phyloP scores from a whole-genome alignment of 2,113 vertebrate species.

The Plectropomus leopardus region DNA sequence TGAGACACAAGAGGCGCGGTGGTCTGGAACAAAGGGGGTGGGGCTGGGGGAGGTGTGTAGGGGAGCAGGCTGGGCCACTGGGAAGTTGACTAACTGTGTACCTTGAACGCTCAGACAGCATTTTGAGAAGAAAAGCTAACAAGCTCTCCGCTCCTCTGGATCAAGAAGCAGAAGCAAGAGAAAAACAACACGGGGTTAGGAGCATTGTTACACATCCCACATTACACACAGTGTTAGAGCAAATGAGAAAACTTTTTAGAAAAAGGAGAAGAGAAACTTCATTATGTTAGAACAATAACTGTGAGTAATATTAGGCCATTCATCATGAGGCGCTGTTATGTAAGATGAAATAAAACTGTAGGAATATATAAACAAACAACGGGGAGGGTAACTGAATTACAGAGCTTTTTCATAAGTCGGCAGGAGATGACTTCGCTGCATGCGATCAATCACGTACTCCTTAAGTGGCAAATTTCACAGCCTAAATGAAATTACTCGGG shows the following conservation, averaged over 20 bases:
- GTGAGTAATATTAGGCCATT: constrained; percentile 77
- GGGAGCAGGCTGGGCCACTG: constrained; percentile 53
- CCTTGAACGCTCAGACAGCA: constrained; percentile 84
- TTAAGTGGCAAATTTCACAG: constrained; percentile 72
- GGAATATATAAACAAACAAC: constrained; percentile 79
- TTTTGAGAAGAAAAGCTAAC: constrained; percentile 83
- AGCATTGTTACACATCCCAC: constrained; percentile 56
- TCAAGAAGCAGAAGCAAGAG: constrained; percentile 64
- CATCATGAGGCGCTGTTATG: constrained; percentile 73
- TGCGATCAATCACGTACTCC: constrained; percentile 79
- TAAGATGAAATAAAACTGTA: constrained; percentile 72
- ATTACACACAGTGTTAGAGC: constrained; percentile 50
- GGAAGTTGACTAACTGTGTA: constrained; percentile 71
- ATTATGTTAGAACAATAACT: constrained; percentile 76
- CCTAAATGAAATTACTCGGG: constrained; percentile 73
- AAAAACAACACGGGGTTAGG: constrained; percentile 67
- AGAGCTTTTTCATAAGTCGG: constrained; percentile 78
- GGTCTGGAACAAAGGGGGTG: constrained; percentile 32
- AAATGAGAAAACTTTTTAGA: constrained; percentile 62
- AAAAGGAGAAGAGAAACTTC: constrained; percentile 64
- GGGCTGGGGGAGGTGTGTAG: background rate
- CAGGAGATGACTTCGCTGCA: constrained; percentile 69
- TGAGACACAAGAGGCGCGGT: constrained; percentile 34
- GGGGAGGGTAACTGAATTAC: constrained; percentile 74
- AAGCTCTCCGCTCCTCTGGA: constrained; percentile 85